Evolutionary conservation across 2,113 vertebrate species (phyloP).

Genomic region (Orycteropus afer): DNA sequence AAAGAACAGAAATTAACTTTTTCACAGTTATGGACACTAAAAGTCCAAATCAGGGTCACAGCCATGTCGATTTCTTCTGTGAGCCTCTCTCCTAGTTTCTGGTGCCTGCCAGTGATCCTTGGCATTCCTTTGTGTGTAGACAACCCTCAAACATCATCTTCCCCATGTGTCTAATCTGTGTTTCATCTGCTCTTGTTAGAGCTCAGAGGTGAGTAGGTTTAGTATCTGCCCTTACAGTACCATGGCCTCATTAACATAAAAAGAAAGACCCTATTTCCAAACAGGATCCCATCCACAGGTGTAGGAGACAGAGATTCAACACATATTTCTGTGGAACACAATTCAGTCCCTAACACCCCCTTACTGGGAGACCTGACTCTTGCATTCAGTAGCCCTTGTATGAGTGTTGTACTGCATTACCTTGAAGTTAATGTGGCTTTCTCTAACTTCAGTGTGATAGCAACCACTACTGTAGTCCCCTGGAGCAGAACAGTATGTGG

Average conservation of each 20-base stretch:
- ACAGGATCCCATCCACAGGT: not conserved
- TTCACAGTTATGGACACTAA: too few species aligned
- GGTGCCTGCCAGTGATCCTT: too few species aligned
- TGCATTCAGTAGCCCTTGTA: not conserved
- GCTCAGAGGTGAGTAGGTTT: too few species aligned
- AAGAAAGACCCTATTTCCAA: not conserved
- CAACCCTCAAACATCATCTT: too few species aligned
- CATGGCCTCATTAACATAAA: not conserved
- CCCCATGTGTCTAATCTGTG: too few species aligned
- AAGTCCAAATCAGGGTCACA: too few species aligned
- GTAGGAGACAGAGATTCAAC: not conserved
- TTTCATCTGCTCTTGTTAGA: too few species aligned
- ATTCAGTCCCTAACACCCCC: not conserved
- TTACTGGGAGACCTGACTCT: not conserved
- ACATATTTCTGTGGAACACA: not conserved
- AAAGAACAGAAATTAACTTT: too few species aligned
- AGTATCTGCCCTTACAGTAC: not conserved
- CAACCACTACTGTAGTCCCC: not conserved
- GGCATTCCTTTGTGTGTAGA: too few species aligned
- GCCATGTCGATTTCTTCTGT: too few species aligned
- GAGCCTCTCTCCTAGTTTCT: too few species aligned
- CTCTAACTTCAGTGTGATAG: not conserved
- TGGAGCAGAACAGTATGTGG: not conserved
- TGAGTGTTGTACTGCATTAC: accelerated
- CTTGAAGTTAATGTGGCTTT: too few species aligned